Evolutionary conservation across 2,113 vertebrate genomes (phyloP).

Genomic region (Pedionomus torquatus): DNA sequence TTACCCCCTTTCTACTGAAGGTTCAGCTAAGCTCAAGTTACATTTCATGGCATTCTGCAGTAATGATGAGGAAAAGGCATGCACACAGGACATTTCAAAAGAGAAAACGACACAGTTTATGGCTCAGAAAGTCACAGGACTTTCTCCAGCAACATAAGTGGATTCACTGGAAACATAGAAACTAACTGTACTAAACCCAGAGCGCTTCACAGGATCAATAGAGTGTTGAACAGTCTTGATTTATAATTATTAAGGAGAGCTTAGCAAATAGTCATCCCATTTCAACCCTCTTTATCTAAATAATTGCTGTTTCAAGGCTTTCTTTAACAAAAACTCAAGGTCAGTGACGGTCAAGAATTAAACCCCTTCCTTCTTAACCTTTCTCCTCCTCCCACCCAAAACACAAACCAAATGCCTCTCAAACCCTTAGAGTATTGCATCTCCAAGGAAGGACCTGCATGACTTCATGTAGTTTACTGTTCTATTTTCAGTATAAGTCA

Average conservation of each 20-base stretch:
- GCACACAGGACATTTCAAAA: accelerated
- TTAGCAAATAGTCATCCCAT: background rate
- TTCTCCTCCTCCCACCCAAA: background rate
- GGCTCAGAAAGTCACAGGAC: background rate
- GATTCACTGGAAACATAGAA: background rate
- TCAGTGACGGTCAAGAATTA: background rate
- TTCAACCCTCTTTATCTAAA: background rate
- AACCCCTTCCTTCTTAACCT: background rate
- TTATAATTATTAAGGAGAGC: background rate
- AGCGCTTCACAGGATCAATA: background rate
- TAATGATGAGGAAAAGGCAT: background rate
- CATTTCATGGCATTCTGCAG: background rate
- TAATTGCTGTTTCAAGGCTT: background rate
- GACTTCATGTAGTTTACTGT: accelerated
- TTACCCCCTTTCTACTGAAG: background rate
- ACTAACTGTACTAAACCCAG: background rate
- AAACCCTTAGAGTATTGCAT: background rate
- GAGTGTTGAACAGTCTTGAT: background rate
- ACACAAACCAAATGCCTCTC: background rate
- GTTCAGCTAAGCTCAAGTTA: background rate
- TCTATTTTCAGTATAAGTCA: background rate
- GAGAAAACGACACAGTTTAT: background rate
- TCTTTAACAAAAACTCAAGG: background rate
- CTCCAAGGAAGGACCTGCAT: background rate
- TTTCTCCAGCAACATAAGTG: background rate